Percentiles rank a stretch among this genome's conserved stretches.
These are phyloP conservation scores for Biston stratarius DNA, from an alignment of 2,888 invertebrate genomes.

Conservation along the genomic window DNA sequence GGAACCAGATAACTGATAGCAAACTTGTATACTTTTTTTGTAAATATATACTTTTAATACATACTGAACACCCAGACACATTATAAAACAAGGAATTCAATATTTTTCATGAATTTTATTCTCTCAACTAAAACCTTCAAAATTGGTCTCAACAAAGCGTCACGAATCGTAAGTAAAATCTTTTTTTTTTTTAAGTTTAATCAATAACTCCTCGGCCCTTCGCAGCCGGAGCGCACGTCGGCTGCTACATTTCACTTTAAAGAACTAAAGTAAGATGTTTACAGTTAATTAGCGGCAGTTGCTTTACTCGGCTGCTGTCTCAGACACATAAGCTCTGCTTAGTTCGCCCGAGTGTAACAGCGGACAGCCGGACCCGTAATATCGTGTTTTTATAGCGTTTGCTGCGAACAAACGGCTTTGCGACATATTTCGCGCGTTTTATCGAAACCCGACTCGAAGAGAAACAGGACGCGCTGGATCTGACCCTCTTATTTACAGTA, in stretches of 20 bases:
- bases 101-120: no score
- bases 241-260: not conserved
- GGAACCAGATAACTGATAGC: no score
- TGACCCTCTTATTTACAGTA: conserved; percentile 19
- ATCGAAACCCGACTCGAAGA: conserved; percentile 29
- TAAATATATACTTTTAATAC: no score
- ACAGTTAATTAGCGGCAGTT: conserved; percentile 1
- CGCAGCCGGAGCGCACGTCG: not conserved
- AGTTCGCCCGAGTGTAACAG: not conserved
- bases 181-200: no score
- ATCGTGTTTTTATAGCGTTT: conserved; percentile 36
- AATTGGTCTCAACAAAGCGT: no score
- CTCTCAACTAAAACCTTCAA: no score
- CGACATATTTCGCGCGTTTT: conserved; percentile 32
- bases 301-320: conserved; percentile 8
- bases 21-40: no score
- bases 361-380: conserved; percentile 26
- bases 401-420: conserved; percentile 14
- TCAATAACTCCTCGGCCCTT: not conserved
- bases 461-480: conserved; percentile 19
- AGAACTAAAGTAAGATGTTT: not conserved
- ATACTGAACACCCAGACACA: no score
- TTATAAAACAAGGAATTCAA: no score
- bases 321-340: conserved; percentile 11
- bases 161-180: no score